Evolutionary conservation across 2,888 invertebrate species (phyloP).

Genomic region (Pollenia angustigena): DNA sequence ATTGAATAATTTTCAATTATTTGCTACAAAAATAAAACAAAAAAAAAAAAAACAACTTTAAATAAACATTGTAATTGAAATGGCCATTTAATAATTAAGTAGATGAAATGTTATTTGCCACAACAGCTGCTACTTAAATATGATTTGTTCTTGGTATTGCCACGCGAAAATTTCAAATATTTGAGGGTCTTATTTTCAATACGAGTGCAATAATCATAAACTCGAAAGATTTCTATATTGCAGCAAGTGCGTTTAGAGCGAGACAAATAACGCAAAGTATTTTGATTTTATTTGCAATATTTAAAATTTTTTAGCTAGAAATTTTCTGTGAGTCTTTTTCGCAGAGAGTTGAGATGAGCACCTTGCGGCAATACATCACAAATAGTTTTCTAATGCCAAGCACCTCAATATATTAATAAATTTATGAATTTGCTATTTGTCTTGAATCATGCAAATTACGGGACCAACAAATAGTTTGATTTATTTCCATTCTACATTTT

Average conservation of each 20-base stretch:
- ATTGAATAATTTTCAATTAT: conserved; percentile 5
- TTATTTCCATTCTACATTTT: neutral
- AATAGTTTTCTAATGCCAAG: conserved; percentile 15
- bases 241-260: conserved; percentile 21
- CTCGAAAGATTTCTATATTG: neutral
- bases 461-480: neutral
- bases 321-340: conserved; percentile 24
- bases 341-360: conserved; percentile 6
- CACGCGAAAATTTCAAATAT: conserved; percentile 66
- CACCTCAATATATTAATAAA: conserved; percentile 63
- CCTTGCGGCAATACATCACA: conserved; percentile 8
- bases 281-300: neutral
- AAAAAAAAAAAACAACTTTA: neutral
- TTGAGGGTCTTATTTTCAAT: conserved; percentile 54
- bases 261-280: conserved; percentile 2
- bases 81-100: conserved; percentile 67
- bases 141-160: conserved; percentile 42
- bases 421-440: neutral
- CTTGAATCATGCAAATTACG: neutral
- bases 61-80: conserved; percentile 40
- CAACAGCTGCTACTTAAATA: conserved; percentile 64
- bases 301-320: neutral
- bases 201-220: neutral
- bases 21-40: too few species aligned
- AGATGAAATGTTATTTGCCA: conserved; percentile 53